A percentile compares a stretch with the other conserved stretches of the same genome.
phyloP scores from a whole-genome alignment of 30 jellyfish, hydroid and myxozoan genomes.

The Cassiopea andromeda region DNA sequence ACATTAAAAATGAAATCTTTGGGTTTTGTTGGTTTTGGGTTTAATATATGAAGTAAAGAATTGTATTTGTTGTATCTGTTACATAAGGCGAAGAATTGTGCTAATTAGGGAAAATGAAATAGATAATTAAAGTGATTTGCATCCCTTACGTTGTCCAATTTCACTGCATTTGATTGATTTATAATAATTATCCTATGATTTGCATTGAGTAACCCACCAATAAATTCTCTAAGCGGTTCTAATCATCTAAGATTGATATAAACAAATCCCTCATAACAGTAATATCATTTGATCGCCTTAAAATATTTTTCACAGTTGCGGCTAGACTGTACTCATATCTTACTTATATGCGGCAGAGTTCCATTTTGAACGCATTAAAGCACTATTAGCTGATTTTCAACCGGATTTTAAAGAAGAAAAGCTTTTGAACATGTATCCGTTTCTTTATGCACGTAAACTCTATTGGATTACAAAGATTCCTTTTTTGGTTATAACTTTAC shows the following conservation, averaged over 20 bases:
- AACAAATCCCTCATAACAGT: constrained; percentile 67
- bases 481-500: constrained; percentile 60
- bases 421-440: constrained; percentile 77
- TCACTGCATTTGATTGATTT: constrained; percentile 22
- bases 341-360: constrained; percentile 69
- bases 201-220: constrained; percentile 60
- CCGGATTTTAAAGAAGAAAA: constrained; percentile 64
- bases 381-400: constrained; percentile 54
- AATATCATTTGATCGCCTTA: constrained; percentile 60
- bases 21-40: background rate
- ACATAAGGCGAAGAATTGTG: background rate
- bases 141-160: constrained; percentile 3
- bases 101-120: constrained; percentile 19
- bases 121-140: constrained; percentile 16
- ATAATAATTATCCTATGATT: constrained; percentile 54
- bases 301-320: constrained; percentile 71
- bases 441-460: constrained; percentile 59
- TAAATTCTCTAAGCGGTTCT: constrained; percentile 36
- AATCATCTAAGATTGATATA: constrained; percentile 53
- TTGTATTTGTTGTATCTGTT: background rate
- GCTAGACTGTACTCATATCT: constrained; percentile 64
- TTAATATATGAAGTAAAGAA: background rate
- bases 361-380: constrained; percentile 40
- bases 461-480: constrained; percentile 49
- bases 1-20: too few relatives aligned